These are phyloP conservation scores for Podarcis siculus DNA, from an alignment of 2,797 vertebrate species.

Conservation along the genomic window DNA sequence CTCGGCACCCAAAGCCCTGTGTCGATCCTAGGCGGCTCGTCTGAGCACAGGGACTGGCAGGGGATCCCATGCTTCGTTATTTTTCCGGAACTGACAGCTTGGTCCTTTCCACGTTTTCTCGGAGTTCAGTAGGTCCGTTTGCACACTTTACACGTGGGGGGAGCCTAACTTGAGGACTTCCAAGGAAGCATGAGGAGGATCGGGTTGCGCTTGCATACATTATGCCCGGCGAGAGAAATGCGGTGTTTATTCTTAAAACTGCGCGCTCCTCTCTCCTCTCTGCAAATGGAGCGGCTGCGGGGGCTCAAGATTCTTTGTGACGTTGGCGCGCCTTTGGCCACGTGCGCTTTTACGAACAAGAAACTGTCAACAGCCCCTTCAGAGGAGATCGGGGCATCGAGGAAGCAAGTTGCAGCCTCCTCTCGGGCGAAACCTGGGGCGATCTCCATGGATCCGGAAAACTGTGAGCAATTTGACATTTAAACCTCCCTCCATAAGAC, in stretches of 20 bases:
- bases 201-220: not conserved
- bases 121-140: too few species aligned
- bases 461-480: conserved; percentile 1
- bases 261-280: too few species aligned
- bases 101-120: too few species aligned
- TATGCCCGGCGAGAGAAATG: not conserved
- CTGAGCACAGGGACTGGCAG: too few species aligned
- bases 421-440: not conserved
- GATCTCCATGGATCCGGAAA: conserved; percentile 10
- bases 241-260: not conserved
- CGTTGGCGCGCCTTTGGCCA: not conserved
- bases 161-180: too few species aligned
- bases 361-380: not conserved
- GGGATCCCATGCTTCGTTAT: too few species aligned
- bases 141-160: too few species aligned
- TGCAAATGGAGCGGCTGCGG: not conserved
- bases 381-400: not conserved
- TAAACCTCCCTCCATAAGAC: not conserved
- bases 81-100: too few species aligned
- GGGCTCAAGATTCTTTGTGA: conserved; percentile 2
- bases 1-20: too few species aligned
- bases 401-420: not conserved
- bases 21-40: too few species aligned
- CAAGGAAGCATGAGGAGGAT: too few species aligned
- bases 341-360: not conserved